Evolutionary conservation across 35 echinoderm and acorn worm species (phyloP), one percentile per base, ranked within the genome.

Genomic region (Heliocidaris erythrogramma): DNA sequence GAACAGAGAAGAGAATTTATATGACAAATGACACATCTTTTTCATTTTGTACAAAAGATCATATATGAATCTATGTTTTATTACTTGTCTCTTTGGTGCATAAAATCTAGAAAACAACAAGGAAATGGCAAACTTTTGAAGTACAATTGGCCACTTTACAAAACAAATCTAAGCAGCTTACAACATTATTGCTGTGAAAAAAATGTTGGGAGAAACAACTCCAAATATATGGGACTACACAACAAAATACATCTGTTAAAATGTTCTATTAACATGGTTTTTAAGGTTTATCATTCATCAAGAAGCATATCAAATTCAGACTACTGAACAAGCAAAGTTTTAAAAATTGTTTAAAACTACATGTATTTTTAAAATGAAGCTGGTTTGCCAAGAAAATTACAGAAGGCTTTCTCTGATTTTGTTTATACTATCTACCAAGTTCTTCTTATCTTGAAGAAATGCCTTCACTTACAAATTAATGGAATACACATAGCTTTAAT

Each of bases 31-130:
- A 78, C 65, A 78, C 65, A 78, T 4, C 21, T 27, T n/a, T 78
- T 78, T n/a, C 65, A 78, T 78, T 78, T 78, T 78, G 65, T 78
- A 78, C 65, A 78, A 78, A 78, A 78, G 65, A 78, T 78, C 65
- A 78, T 78, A 78, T 78, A 78, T 21, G 65, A 78, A 78, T 78
- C 65, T 56, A 10, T 78, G 65, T 78, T 78, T 69, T 78, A 78
- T 78, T 78, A 78, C 65, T 78, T 78, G 65, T 6, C 18, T 78
- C 65, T 78, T 78, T 78, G 65, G 65, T 78, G 65, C 65, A 78
- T 78, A 78, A 78, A 78, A 78, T 78, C 65, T 78, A 78, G 65
- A 78, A 78, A 78, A 78, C 65, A 78, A 56, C 2, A 56, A 78
- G 24, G 2, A 71, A n/a, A 78, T 78, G 65, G 65, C 27, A 78